These are phyloP conservation scores for Yponomeuta cagnagella DNA, from an alignment of 2,888 invertebrate species.

Conservation along the genomic window DNA sequence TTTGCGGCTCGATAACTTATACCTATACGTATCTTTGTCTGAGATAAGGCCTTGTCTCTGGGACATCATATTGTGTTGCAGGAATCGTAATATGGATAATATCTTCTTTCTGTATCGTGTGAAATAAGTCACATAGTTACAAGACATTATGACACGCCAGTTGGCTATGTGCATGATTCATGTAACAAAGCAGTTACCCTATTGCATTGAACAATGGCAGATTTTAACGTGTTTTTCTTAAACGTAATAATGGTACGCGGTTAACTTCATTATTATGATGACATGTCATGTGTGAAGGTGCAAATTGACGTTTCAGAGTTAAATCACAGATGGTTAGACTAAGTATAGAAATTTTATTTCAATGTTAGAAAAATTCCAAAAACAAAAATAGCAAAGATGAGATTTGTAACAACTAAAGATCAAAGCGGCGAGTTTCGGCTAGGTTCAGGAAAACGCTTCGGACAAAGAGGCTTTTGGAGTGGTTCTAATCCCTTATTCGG, in stretches of 20 bases:
- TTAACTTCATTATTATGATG: background rate
- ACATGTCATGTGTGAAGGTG: background rate
- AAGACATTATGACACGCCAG: background rate
- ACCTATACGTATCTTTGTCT: too few relatives aligned
- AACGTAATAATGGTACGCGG: background rate
- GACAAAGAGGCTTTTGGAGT: slow-evolving; percentile 17
- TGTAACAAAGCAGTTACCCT: background rate
- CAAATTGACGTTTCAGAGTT: background rate
- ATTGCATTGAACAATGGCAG: background rate
- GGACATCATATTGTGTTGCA: too few relatives aligned
- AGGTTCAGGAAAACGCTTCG: background rate
- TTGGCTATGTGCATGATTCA: background rate
- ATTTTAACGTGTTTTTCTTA: background rate
- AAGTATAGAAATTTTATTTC: too few relatives aligned
- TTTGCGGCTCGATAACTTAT: too few relatives aligned
- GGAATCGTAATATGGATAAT: background rate
- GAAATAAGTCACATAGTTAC: background rate
- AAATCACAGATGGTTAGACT: too few relatives aligned
- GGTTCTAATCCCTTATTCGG: slow-evolving; percentile 32
- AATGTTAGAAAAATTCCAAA: background rate
- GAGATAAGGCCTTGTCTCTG: too few relatives aligned
- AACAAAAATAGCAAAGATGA: background rate
- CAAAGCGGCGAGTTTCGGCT: slow-evolving; percentile 7
- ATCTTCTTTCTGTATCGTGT: background rate
- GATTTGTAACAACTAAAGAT: slow-evolving; percentile 10